Evolutionary conservation across 2,888 invertebrate genomes (phyloP).

Genomic region (Phytoseiulus persimilis): DNA sequence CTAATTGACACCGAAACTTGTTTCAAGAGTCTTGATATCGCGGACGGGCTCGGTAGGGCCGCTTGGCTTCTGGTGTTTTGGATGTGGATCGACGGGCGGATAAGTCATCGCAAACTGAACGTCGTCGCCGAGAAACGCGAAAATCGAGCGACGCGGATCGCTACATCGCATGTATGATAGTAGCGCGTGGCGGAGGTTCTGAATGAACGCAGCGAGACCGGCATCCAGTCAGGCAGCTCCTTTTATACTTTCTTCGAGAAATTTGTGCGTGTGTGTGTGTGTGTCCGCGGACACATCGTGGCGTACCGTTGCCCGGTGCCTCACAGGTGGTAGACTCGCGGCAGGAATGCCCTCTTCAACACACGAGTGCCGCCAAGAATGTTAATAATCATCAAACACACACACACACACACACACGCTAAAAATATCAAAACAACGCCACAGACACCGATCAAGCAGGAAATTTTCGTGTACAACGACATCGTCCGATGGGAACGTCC

Average conservation of each 20-base stretch:
- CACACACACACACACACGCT: background rate
- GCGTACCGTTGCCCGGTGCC: background rate
- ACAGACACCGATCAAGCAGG: background rate
- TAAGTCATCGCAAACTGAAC: too few species aligned
- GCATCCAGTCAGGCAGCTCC: background rate
- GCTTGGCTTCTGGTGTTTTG: too few species aligned
- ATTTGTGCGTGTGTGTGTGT: background rate
- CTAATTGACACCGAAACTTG: too few species aligned
- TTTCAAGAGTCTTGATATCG: too few species aligned
- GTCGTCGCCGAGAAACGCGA: too few species aligned
- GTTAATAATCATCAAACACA: background rate
- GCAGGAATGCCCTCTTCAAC: constrained; percentile 5
- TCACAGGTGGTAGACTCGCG: background rate
- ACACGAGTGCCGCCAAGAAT: constrained; percentile 5
- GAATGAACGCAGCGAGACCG: background rate
- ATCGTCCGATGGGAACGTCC: background rate
- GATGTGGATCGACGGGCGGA: too few species aligned
- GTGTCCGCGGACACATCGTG: background rate
- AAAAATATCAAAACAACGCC: background rate
- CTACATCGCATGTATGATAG: background rate
- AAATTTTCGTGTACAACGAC: background rate
- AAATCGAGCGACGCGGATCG: background rate
- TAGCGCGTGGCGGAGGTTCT: background rate
- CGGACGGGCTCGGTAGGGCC: too few species aligned
- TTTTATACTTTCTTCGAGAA: background rate